These are phyloP conservation scores for Opisthocomus hoazin DNA, from an alignment of 2,113 vertebrate genomes.

Conservation along the genomic window DNA sequence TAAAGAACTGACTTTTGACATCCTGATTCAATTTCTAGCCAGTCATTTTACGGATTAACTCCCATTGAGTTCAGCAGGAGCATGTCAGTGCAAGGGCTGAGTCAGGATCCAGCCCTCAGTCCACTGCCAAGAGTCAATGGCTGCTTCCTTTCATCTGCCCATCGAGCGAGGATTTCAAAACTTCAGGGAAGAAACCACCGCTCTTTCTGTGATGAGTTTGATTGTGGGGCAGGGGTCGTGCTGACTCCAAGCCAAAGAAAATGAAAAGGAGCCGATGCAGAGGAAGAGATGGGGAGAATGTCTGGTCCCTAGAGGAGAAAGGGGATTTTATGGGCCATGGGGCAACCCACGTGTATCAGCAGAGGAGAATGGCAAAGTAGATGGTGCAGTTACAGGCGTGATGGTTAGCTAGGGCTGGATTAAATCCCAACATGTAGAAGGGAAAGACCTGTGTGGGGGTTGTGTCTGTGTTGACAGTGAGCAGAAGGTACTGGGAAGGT, in stretches of 20 bases:
- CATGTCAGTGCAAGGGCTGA: neutral
- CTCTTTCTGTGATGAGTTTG: neutral
- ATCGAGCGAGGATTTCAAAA: neutral
- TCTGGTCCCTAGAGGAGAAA: neutral
- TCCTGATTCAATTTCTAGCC: conserved; percentile 37
- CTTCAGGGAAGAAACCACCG: neutral
- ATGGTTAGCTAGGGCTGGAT: neutral
- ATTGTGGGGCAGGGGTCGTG: neutral
- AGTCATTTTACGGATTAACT: conserved; percentile 28
- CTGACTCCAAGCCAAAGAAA: neutral
- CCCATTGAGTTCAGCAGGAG: conserved; percentile 21
- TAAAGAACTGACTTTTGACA: conserved; percentile 55
- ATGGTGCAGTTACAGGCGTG: neutral
- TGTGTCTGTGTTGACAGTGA: neutral
- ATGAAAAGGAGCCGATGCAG: neutral
- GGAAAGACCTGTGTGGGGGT: neutral
- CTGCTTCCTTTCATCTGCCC: neutral
- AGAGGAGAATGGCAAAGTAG: neutral
- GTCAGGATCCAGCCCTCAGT: neutral
- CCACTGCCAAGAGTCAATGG: neutral
- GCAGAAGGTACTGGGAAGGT: neutral
- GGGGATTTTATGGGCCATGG: neutral
- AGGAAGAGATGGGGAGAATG: neutral
- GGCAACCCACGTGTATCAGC: neutral
- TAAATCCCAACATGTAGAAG: neutral